These are phyloP conservation scores for Enteromius viviparus DNA, from an alignment of 2,797 vertebrate genomes.

Conservation along the genomic window DNA sequence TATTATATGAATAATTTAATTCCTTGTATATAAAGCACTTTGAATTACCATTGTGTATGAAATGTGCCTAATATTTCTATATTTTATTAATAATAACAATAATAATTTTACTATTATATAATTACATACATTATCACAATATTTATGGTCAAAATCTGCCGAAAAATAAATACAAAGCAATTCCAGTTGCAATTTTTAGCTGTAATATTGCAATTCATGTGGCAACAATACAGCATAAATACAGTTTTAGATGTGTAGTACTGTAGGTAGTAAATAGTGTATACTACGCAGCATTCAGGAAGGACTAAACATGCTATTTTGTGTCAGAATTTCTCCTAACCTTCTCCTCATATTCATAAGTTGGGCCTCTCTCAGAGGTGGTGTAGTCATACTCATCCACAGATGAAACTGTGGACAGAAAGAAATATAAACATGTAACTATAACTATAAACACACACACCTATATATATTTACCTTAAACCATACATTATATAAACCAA, in stretches of 20 bases:
- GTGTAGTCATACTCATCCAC: conserved; percentile 82
- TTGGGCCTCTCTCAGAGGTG: conserved; percentile 78
- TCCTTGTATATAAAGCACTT: too few species aligned
- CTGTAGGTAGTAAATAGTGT: too few species aligned
- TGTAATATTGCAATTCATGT: not conserved
- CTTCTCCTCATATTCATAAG: conserved; percentile 85
- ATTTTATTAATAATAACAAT: not conserved
- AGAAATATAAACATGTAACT: conserved; percentile 33
- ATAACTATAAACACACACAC: not conserved
- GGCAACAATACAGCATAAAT: not conserved
- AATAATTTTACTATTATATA: not conserved
- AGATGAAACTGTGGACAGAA: conserved; percentile 58
- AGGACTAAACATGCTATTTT: not conserved
- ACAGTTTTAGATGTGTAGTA: not conserved
- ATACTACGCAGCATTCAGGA: not conserved
- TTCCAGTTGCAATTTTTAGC: not conserved
- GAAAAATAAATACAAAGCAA: not conserved
- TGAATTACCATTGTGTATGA: too few species aligned
- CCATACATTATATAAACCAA: not conserved
- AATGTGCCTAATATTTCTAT: not conserved
- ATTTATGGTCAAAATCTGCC: not conserved
- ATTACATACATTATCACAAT: not conserved
- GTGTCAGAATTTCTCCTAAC: conserved; percentile 64
- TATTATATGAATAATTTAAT: too few species aligned
- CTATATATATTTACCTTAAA: not conserved